Evolutionary conservation across 1,140 invertebrate genomes (phyloP).

Genomic region (Dendroctonus ponderosae): DNA sequence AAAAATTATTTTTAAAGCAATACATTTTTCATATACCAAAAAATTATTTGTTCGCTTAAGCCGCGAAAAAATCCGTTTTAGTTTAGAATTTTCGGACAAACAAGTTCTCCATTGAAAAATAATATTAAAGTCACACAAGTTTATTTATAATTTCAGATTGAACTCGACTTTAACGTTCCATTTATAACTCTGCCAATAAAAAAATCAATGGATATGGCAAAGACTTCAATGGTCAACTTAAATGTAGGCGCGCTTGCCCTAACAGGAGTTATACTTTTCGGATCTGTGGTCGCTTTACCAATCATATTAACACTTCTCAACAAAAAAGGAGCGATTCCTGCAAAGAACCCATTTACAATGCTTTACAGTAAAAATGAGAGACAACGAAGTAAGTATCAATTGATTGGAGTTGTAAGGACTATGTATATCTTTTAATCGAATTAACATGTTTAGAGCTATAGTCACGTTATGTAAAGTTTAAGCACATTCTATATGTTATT

Average conservation of each 20-base stretch:
- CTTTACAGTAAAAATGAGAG: neutral
- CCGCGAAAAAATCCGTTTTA: neutral
- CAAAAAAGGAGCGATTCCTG: constrained; percentile 30
- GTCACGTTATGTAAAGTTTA: too few relatives aligned
- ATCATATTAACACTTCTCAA: constrained; percentile 35
- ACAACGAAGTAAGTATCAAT: constrained; percentile 34
- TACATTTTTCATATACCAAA: neutral
- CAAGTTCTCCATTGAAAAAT: neutral
- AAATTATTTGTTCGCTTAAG: neutral
- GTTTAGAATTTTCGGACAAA: neutral
- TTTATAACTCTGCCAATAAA: constrained; percentile 49
- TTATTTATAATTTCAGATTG: constrained; percentile 41
- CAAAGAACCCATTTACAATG: constrained; percentile 11
- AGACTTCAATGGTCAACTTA: constrained; percentile 43
- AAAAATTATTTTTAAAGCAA: neutral
- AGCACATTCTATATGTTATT: too few relatives aligned
- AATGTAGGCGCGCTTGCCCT: constrained; percentile 45
- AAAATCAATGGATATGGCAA: constrained; percentile 39
- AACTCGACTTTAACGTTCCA: constrained; percentile 46
- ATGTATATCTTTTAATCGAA: too few relatives aligned
- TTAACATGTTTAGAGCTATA: too few relatives aligned
- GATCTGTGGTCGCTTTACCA: constrained; percentile 41
- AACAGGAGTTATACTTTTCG: constrained; percentile 41
- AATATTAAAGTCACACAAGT: constrained; percentile 2
- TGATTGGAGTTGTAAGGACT: too few relatives aligned